Base-by-base conservation (phyloP, 2,888 invertebrate genomes). In the Phorcus lineatus region DNA sequence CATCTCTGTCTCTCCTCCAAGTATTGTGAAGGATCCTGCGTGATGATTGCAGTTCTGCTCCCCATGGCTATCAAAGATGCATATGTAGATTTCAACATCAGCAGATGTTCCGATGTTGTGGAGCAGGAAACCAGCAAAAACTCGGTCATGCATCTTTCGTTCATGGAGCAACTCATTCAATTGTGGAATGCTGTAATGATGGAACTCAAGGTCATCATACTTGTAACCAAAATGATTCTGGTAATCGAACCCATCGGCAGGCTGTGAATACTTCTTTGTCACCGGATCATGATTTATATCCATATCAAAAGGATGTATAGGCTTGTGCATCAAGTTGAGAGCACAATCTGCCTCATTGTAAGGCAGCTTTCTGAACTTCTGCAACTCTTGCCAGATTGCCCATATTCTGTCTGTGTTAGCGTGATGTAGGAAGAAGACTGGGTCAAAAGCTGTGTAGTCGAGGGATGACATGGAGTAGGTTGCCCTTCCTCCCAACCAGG, bases 141-240 rank as follows among this genome's bases (percentile, higher is more conserved):
- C 81, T 22, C 81, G 28, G 52, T 81, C 81, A 19, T 74, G 53
- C 7, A 47, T 6, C 31, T 81, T 31, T 0, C 66, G 24, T 19
- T 22, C 19, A 6, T 80, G 28, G 28, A 80, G 55, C 13, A 66
- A 53, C 7, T 66, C 31, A 19, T 78, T 54, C 55, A 81, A 40
- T n/a, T 74, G 3, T 87, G 88, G 88, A 70, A 83, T 47, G 55
- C 62, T 67, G 85, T 84, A 3, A 67, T 82, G 24, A 74, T 88
- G 7, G 85, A 86, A 79, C 36, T 88, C 16, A 66, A 80, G 57
- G 76, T 78, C 67, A 75, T 81, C 79, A 55, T 83, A 77, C 53
- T 83, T 53, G 53, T 83, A 82, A 31, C 40, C 9, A 17, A 80
- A 74, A 28, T 79, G 16, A n/a, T 74, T 47, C 57, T 36, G 53